Percentiles rank a stretch among this genome's conserved stretches.
Evolutionary conservation across 2,113 vertebrate species (phyloP).

Genomic region (Myrmophylax atrothorax): DNA sequence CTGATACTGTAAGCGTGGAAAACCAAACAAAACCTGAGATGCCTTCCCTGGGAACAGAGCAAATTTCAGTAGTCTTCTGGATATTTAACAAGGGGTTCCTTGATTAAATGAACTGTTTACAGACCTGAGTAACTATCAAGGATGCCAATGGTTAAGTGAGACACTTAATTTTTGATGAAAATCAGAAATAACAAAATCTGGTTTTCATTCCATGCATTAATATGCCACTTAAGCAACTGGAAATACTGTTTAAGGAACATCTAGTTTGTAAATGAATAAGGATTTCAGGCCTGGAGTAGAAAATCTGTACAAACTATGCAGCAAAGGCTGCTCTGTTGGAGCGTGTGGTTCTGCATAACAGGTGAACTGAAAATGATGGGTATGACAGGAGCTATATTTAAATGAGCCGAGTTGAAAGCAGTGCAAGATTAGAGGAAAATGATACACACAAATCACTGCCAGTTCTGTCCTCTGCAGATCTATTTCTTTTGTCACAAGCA

Average conservation of each 20-base stretch:
- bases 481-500: slow-evolving; percentile 10
- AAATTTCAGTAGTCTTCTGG: not conserved
- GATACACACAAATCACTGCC: not conserved
- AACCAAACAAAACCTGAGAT: slow-evolving; percentile 7
- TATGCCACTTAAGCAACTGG: not conserved
- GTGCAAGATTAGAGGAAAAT: slow-evolving; percentile 24
- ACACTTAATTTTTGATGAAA: not conserved
- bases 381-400: slow-evolving; percentile 56
- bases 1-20: not conserved
- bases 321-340: not conserved
- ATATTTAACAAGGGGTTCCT: not conserved
- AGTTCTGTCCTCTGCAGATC: not conserved
- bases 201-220: not conserved
- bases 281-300: not conserved
- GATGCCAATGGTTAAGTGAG: not conserved
- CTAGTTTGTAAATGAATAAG: not conserved
- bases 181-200: not conserved
- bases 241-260: not conserved
- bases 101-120: not conserved
- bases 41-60: not conserved
- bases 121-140: not conserved
- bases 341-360: slow-evolving; percentile 26
- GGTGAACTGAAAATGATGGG: slow-evolving; percentile 51
- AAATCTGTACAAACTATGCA: not conserved
- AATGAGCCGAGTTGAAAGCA: slow-evolving; percentile 9